A percentile compares a stretch with the other conserved stretches of the same genome.
phyloP scores from a whole-genome alignment of 2,797 vertebrate species.

The Muscicapa comitata region DNA sequence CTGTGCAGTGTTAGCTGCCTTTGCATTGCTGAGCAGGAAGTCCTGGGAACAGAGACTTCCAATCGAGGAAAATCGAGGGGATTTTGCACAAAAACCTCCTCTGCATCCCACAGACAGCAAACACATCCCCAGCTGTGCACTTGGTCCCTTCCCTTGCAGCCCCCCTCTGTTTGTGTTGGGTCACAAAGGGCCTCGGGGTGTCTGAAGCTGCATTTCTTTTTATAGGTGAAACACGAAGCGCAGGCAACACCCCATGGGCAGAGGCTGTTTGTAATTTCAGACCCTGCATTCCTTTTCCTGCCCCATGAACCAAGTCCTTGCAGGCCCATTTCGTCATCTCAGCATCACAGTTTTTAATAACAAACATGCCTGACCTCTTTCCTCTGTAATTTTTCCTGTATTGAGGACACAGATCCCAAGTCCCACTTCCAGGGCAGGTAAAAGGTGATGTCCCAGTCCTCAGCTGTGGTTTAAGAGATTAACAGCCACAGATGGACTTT shows the following conservation, averaged over 20 bases:
- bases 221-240: neutral
- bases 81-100: neutral
- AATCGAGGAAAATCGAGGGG: rapidly evolving
- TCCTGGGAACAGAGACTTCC: neutral
- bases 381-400: neutral
- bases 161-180: neutral
- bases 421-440: neutral
- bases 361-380: neutral
- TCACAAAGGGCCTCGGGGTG: neutral
- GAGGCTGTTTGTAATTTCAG: slow-evolving; percentile 1
- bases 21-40: neutral
- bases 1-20: neutral
- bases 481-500: neutral
- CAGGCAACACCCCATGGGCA: neutral
- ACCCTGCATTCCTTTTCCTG: neutral
- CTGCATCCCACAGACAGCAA: neutral
- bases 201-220: neutral
- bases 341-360: neutral
- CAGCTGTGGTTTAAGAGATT: neutral
- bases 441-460: neutral
- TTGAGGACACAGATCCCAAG: neutral
- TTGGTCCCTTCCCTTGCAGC: neutral
- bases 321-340: neutral
- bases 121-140: neutral
- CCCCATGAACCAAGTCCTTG: neutral